Base-by-base conservation (phyloP, 2,888 invertebrate species). In the Gonocerus acuteangulatus region DNA sequence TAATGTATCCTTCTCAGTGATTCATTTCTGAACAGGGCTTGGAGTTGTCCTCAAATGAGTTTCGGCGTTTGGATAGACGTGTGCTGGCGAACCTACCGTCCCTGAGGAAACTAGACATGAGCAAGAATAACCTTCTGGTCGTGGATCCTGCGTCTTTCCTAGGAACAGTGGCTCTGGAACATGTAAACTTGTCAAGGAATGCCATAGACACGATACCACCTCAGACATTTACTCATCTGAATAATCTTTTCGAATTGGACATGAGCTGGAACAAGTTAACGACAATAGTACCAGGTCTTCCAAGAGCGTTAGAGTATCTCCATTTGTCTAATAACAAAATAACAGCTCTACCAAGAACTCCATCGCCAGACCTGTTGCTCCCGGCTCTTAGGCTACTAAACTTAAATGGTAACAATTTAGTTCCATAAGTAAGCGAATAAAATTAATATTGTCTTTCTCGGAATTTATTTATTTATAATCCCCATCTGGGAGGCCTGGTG, bases 151-250 rank as follows among this genome's bases (percentile, higher is more conserved):
- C 84, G 39, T 80, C 86, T 0, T 89, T 91, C 70, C 73, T 85
- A 56, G 82, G 83, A 66, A 84, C 85, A 1, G 82, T 86, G 1
- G 78, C 84, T 56, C 72, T 92, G 59, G 91, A 91, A 72, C 84
- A 86, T 62, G 76, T 91, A 1, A 91, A 92, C 72, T 77, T 92
- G 56, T 89, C 90, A 0, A 78, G 81, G 15, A 93, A 93, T 71
- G 80, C 82, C 15, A 73, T 93, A 19, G 78, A 81, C 7, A 78
- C 80, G 0, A 72, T 90, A 60, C 89, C 87, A 73, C 85, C 87
- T 1, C 81, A 85, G 19, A 89, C 89, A 0, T 87, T 93, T 68
- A 77, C 84, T 62, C 86, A 86, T 69, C 74, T 92, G 57, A 79
- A 81, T 51, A 83, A 84, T 66, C 77, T 93, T 0, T 90, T 86